A percentile compares a stretch with the other conserved stretches of the same genome.
Evolutionary conservation across 1,140 invertebrate genomes (phyloP).

Genomic region (Hylyphantes graminicola): DNA sequence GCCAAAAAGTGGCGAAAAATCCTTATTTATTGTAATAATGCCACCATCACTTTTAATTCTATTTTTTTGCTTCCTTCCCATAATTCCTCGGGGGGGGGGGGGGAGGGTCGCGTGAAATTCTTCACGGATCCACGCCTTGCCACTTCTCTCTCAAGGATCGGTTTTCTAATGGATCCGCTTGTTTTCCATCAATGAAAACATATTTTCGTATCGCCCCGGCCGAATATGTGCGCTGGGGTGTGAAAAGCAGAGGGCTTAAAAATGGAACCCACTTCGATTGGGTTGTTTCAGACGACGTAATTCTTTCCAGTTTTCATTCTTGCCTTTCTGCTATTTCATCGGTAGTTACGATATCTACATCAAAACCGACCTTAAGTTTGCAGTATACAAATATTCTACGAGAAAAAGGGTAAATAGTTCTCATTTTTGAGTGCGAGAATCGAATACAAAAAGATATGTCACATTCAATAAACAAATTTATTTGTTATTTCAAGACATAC

Average conservation of each 20-base stretch:
- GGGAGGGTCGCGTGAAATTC: neutral
- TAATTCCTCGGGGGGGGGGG: neutral
- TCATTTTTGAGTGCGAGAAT: no score
- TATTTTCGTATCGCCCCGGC: slow-evolving; percentile 44
- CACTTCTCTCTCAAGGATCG: slow-evolving; percentile 21
- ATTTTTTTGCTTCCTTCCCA: neutral
- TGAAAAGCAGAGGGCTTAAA: slow-evolving; percentile 27
- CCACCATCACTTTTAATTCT: neutral
- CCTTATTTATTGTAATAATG: slow-evolving; percentile 1
- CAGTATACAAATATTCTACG: no score
- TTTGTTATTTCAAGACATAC: no score
- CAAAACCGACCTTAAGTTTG: no score
- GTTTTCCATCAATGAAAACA: slow-evolving; percentile 55
- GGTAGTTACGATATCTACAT: no score
- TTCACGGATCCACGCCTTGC: slow-evolving; percentile 19
- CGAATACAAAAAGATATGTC: no score
- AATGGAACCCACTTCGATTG: no score
- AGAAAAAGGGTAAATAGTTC: no score
- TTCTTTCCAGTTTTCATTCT: no score
- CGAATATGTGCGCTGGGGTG: slow-evolving; percentile 43
- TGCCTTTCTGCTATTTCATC: no score
- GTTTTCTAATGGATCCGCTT: slow-evolving; percentile 55
- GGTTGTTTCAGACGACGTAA: no score
- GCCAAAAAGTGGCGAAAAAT: neutral
- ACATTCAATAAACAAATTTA: no score